Conservation (phyloP, 2,113 vertebrate species). For the Vulpes lagopus region DNA sequence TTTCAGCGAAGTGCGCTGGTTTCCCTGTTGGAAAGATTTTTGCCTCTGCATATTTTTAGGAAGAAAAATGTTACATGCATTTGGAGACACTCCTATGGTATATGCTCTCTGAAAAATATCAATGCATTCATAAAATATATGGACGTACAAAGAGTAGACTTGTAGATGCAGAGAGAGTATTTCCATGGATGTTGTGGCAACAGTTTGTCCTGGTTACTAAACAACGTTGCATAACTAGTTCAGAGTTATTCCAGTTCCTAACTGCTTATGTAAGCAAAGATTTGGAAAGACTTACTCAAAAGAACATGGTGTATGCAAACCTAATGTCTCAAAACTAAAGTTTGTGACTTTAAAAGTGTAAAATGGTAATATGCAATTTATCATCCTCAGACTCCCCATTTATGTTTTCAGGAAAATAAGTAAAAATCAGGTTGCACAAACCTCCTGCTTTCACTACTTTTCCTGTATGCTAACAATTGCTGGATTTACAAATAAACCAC, state of each 20-base stretch:
- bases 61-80: constrained; percentile 23
- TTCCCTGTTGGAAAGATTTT: constrained; percentile 54
- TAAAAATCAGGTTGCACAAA: neutral
- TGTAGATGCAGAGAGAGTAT: constrained; percentile 55
- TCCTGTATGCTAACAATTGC: neutral
- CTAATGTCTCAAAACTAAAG: constrained; percentile 69
- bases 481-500: neutral
- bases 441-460: neutral
- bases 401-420: constrained; percentile 33
- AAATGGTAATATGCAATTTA: neutral
- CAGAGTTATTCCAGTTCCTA: constrained; percentile 72
- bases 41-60: neutral
- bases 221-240: constrained; percentile 79
- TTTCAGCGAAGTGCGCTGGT: constrained; percentile 41
- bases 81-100: neutral
- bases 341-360: constrained; percentile 57
- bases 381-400: neutral
- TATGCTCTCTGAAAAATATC: constrained; percentile 41
- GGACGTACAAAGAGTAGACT: constrained; percentile 50
- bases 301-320: constrained; percentile 77
- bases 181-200: constrained; percentile 77
- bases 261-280: constrained; percentile 81
- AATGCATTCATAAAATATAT: constrained; percentile 55
- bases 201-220: constrained; percentile 75
- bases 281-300: constrained; percentile 78